A percentile compares a stretch with the other conserved stretches of the same genome.
Conservation (phyloP, 2,113 vertebrate species). For the Sceloporus tristichus region DNA sequence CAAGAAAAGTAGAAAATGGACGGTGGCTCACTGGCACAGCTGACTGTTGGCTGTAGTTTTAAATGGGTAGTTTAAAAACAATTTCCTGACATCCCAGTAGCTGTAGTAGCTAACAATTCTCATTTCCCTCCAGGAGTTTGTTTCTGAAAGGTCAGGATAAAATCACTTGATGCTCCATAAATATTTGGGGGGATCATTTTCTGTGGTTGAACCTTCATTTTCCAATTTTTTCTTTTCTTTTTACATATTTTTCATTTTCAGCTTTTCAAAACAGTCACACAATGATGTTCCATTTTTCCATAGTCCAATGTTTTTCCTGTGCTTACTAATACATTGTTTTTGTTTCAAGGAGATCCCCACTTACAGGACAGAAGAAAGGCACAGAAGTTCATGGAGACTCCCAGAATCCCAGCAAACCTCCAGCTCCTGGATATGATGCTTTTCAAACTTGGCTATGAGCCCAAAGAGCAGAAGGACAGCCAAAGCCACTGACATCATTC, state of each 20-base stretch:
- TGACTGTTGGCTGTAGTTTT: background rate
- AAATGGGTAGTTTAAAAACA: slow-evolving; percentile 13
- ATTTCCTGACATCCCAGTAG: slow-evolving; percentile 24
- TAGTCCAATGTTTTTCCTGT: background rate
- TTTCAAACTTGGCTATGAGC: slow-evolving; percentile 18
- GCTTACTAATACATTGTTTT: background rate
- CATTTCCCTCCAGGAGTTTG: slow-evolving; percentile 18
- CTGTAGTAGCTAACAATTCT: background rate
- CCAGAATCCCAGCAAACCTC: slow-evolving; percentile 45
- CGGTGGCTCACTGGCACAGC: slow-evolving; percentile 45
- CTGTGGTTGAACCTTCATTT: background rate
- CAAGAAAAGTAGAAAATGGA: slow-evolving; percentile 56
- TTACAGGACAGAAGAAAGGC: slow-evolving; percentile 6
- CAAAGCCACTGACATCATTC: slow-evolving; percentile 4
- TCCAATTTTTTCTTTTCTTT: background rate
- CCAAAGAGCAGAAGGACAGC: slow-evolving; percentile 7
- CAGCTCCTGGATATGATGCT: slow-evolving; percentile 10
- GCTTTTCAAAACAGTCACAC: background rate
- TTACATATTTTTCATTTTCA: background rate
- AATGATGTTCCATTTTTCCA: slow-evolving; percentile 24
- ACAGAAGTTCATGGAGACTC: slow-evolving; percentile 44
- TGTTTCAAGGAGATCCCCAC: slow-evolving; percentile 2
- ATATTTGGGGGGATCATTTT: background rate
- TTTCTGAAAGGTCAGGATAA: background rate
- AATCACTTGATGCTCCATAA: background rate